Evolutionary conservation across 2,113 vertebrate genomes (phyloP), one percentile per base, ranked within the genome.

Genomic region (Athene cunicularia): DNA sequence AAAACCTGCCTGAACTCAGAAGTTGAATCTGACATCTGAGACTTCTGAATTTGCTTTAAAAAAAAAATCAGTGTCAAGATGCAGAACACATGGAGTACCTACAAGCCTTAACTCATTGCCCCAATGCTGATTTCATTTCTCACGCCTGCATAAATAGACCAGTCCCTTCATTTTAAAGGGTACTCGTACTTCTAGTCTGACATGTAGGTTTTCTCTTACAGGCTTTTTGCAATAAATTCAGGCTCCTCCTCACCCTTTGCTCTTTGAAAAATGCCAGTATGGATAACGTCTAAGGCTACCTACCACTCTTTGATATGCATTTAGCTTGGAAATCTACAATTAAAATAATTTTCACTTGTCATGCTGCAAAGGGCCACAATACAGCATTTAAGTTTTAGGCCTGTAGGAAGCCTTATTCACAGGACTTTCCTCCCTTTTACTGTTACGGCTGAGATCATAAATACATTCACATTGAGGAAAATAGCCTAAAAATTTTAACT

Each of bases 121-220:
- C 60, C 22, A 23, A 11, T 1, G 12, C 49, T 6, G 10, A 56
- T 39, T 66, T 77, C 11, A 2, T 17, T 52, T 30, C 41, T 50
- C 58, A 45, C 3, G 24, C 53, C 53, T 32, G 41, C 41, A 30
- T 3, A 33, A 45, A 59, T 4, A 8, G 30, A 45, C 11, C 28
- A 16, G 30, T 5, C 59, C 59, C 52, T 53, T 14, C 12, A 5
- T 41, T 80, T 55, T 30, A 33, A n/a, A 11, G 14, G 45, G 5
- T 8, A 18, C 19, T n/a, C 5, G 0, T 6, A 56, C 13, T 33
- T 33, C 23, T 22, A 37, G 5, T 11, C 21, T 14, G 16, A 17
- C 35, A 17, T 23, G 52, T 28, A 21, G 33, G 21, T 27, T 41
- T 58, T 58, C 47, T 68, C 47, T 33, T 10, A 5, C 0, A 14